These are phyloP conservation scores for Ancistrus triradiatus DNA, from an alignment of 2,113 vertebrate species.

Conservation along the genomic window DNA sequence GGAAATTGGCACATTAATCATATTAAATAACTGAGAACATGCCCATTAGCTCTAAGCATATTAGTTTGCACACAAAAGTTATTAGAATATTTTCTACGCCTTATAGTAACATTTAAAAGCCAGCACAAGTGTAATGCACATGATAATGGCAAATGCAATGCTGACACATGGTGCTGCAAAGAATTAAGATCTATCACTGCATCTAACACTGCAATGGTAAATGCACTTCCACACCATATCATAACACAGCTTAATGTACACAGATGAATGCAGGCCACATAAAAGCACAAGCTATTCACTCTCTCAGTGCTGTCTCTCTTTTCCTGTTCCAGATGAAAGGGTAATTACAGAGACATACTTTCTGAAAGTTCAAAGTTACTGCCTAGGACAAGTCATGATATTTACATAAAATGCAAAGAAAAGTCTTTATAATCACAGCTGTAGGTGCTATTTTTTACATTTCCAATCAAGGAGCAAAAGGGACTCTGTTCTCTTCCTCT, in stretches of 20 bases:
- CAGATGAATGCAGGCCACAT: background rate
- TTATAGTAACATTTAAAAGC: too few relatives aligned
- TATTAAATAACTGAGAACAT: too few relatives aligned
- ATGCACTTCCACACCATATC: conserved; percentile 2
- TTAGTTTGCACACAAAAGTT: too few relatives aligned
- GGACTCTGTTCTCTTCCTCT: conserved; percentile 60
- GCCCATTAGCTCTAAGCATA: too few relatives aligned
- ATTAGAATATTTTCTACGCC: too few relatives aligned
- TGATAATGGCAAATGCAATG: too few relatives aligned
- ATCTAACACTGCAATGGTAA: too few relatives aligned
- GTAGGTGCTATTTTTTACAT: conserved; percentile 53
- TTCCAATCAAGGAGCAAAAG: conserved; percentile 55
- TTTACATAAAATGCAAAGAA: too few relatives aligned
- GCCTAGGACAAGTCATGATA: background rate
- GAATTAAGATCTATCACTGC: conserved; percentile 13
- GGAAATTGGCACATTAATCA: too few relatives aligned
- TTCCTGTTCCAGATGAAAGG: conserved; percentile 47
- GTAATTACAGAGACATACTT: conserved; percentile 50
- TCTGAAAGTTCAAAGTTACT: conserved; percentile 9
- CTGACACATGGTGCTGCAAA: background rate
- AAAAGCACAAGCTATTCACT: conserved; percentile 13
- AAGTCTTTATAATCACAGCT: conserved; percentile 41
- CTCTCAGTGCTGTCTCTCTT: background rate
- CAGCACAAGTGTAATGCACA: too few relatives aligned
- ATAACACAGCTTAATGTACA: conserved; percentile 8